These are phyloP conservation scores for Apamea crenata DNA, from an alignment of 2,888 invertebrate genomes.

Conservation along the genomic window DNA sequence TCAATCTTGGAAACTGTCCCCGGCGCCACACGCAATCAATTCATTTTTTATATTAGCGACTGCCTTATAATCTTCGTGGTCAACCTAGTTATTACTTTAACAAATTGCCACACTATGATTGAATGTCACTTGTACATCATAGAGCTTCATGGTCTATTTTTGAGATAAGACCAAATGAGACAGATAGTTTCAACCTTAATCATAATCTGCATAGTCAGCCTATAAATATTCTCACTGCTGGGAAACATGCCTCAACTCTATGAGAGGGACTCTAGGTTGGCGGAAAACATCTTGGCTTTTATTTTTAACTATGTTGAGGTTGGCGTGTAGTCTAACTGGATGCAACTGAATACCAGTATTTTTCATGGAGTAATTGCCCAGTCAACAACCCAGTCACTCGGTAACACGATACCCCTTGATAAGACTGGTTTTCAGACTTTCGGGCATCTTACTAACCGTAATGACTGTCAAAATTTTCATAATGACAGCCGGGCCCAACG, in stretches of 20 bases:
- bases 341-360: not conserved
- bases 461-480: not conserved
- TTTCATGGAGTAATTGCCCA: not conserved
- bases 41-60: constrained; percentile 22
- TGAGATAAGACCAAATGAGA: not conserved
- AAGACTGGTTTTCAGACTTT: not conserved
- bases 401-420: not conserved
- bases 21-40: constrained; percentile 29
- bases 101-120: not conserved
- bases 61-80: not conserved
- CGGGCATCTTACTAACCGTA: not conserved
- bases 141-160: not conserved
- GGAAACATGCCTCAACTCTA: too few species aligned
- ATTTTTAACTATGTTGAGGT: not conserved
- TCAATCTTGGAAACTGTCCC: constrained; percentile 6
- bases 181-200: not conserved
- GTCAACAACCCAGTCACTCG: not conserved
- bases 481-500: not conserved
- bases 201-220: not conserved
- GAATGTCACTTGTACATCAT: not conserved
- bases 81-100: too few species aligned
- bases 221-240: too few species aligned
- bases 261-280: too few species aligned
- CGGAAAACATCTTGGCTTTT: too few species aligned
- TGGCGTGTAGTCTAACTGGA: not conserved